A percentile compares a stretch with the other conserved stretches of the same genome.
Conservation (phyloP, 2,888 invertebrate genomes). For the Netelia melanura region DNA sequence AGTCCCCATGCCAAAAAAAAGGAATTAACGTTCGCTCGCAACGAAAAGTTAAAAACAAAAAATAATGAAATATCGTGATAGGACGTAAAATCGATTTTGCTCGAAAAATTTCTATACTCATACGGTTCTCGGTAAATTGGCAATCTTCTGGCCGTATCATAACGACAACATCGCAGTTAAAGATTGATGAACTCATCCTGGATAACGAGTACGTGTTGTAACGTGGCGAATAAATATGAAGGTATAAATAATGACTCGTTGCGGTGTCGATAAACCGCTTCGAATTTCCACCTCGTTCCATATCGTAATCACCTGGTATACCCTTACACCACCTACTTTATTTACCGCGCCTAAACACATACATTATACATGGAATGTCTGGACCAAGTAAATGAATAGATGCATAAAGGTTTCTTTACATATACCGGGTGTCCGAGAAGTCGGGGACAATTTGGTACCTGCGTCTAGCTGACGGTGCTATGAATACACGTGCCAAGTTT, state of each 20-base stretch:
- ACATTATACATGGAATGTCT: slow-evolving; percentile 24
- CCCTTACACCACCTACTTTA: slow-evolving; percentile 2
- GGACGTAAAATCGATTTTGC: not conserved
- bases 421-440: not conserved
- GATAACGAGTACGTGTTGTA: slow-evolving; percentile 52
- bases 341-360: slow-evolving; percentile 14
- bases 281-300: slow-evolving; percentile 40
- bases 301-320: not conserved
- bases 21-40: not conserved
- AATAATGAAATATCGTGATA: not conserved
- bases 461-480: too few species aligned
- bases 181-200: slow-evolving; percentile 49
- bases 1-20: not conserved
- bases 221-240: slow-evolving; percentile 23
- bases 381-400: not conserved
- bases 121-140: not conserved
- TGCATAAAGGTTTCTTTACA: not conserved
- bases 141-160: slow-evolving; percentile 3
- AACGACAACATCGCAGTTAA: not conserved
- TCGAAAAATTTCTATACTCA: not conserved
- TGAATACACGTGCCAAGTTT: too few species aligned
- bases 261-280: slow-evolving; percentile 42
- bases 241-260: slow-evolving; percentile 44
- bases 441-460: too few species aligned
- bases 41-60: not conserved